These are phyloP conservation scores for Polypterus bichir DNA, from an alignment of 2,113 vertebrate genomes.

Conservation along the genomic window DNA sequence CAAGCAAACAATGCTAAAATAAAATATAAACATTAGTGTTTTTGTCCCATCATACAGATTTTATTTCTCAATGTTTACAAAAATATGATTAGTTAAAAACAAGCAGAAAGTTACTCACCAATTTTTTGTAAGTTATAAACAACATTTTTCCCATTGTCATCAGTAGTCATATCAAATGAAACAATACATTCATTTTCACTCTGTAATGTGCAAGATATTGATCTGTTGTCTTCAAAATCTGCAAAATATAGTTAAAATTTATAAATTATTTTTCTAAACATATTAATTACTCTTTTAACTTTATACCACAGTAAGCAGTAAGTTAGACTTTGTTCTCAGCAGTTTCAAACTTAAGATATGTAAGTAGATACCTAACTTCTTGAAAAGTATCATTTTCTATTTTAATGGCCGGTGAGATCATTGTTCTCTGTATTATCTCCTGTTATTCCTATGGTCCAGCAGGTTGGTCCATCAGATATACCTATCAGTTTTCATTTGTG, in stretches of 20 bases:
- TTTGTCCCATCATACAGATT: no score
- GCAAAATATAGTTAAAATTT: constrained; percentile 32
- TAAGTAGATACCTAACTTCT: constrained; percentile 36
- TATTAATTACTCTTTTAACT: neutral
- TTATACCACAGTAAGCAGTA: neutral
- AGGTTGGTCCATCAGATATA: constrained; percentile 39
- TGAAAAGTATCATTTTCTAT: constrained; percentile 38
- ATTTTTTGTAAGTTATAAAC: constrained; percentile 65
- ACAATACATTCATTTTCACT: constrained; percentile 75
- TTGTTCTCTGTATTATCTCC: constrained; percentile 26
- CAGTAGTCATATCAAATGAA: constrained; percentile 63
- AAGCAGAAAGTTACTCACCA: constrained; percentile 44
- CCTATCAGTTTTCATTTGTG: constrained; percentile 33
- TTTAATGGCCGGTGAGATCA: constrained; percentile 35
- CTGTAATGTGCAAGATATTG: constrained; percentile 66
- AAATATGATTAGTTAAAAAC: no score
- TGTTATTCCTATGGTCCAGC: constrained; percentile 36
- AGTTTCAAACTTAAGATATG: constrained; percentile 6
- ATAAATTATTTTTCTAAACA: constrained; percentile 11
- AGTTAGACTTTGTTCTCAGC: neutral
- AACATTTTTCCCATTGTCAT: constrained; percentile 57
- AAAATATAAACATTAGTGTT: no score
- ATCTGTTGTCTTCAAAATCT: constrained; percentile 70
- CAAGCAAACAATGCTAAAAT: no score
- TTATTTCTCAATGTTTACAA: no score